These are phyloP conservation scores for Hippocampus guttulatus DNA, from an alignment of 2,113 vertebrate genomes.

Conservation along the genomic window DNA sequence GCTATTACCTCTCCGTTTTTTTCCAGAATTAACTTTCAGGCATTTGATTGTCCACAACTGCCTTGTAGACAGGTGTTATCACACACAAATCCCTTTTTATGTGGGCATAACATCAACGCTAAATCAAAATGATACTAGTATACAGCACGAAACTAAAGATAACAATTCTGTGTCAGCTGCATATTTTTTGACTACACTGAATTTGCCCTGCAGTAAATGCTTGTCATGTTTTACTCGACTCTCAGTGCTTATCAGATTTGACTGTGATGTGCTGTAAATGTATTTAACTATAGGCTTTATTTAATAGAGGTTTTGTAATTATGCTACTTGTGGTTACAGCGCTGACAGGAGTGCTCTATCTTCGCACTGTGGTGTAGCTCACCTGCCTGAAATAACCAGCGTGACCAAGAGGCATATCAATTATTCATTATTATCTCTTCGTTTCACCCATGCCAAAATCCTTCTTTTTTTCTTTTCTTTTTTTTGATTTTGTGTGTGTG, in stretches of 20 bases:
- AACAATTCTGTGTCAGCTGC: conserved; percentile 4
- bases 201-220: conserved; percentile 32
- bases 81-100: not conserved
- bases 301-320: conserved; percentile 23
- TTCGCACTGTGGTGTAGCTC: conserved; percentile 21
- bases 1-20: too few species aligned
- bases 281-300: conserved; percentile 29
- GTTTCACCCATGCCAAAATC: conserved; percentile 36
- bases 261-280: conserved; percentile 25
- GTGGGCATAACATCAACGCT: not conserved
- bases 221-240: conserved; percentile 21
- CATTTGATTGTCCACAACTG: not conserved
- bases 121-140: not conserved
- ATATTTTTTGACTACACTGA: conserved; percentile 34
- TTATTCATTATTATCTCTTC: conserved; percentile 61
- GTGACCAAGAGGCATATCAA: conserved; percentile 55
- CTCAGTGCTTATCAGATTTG: conserved; percentile 40
- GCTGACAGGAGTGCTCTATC: conserved; percentile 14
- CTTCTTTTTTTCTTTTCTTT: conserved; percentile 38
- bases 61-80: not conserved
- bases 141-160: conserved; percentile 17
- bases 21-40: too few species aligned
- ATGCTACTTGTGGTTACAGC: conserved; percentile 10
- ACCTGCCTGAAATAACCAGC: conserved; percentile 48
- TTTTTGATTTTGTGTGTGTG: too few species aligned